Base-by-base conservation (phyloP, 2,113 vertebrate genomes). In the Lamprologus ornatipinnis region DNA sequence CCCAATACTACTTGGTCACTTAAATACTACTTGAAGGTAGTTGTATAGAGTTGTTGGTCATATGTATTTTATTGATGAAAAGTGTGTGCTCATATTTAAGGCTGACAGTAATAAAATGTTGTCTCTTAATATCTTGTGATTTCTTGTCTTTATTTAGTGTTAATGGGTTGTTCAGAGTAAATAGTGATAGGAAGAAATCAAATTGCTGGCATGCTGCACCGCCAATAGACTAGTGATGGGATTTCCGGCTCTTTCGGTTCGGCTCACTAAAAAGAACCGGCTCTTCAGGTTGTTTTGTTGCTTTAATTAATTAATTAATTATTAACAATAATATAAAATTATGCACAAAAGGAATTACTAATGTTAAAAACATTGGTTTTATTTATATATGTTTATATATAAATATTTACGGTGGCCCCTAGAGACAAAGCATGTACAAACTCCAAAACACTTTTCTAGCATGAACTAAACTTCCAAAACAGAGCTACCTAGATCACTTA, bases 21-120 rank as follows among this genome's bases (percentile, higher is more conserved):
- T 57, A 57, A 57, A 57, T 57, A 57, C 54, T 55, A 55, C 54
- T 55, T 26, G 21, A 55, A 55, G 53, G 53, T 23, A 23, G 53
- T 91, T 96, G 95, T 96, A 95, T 95, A 95, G 88, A 93, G 93
- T 91, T 94, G 94, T 94, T 95, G 93, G 86, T 91, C 91, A 94
- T 94, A 90, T 95, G 94, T 96, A 95, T 96, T 96, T 95, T 95
- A 93, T 96, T 94, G 94, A 95, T 95, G 93, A 95, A 93, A 94
- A 95, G 89, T 95, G 93, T 96, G 95, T 96, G 96, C 94, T 95
- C 95, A 96, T 96, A 96, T 96, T 96, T 96, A 97, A 97, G 94
- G 96, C 95, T 96, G 95, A 96, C 93, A 96, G 95, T 94, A 96
- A 96, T 95, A 96, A 97, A 97, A 95, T 94, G 95, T 95, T 96